phyloP scores from a whole-genome alignment of 2,797 vertebrate genomes.

The Leptatherina wallacei region DNA sequence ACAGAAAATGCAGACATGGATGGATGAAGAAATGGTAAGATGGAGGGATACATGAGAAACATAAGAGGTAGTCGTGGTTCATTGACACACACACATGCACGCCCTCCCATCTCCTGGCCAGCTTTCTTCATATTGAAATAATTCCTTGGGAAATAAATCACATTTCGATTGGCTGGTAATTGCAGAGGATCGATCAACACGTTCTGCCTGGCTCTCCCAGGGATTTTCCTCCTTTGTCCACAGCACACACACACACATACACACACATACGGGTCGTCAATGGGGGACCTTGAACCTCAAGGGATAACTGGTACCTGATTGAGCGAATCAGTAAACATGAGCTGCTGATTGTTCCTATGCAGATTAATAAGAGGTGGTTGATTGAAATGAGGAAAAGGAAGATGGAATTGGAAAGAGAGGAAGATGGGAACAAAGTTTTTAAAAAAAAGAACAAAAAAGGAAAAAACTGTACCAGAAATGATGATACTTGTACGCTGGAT shows the following conservation, averaged over 20 bases:
- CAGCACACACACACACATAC: constrained; percentile 20
- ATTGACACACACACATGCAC: constrained; percentile 81
- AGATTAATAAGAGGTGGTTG: constrained; percentile 66
- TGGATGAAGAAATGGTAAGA: constrained; percentile 26
- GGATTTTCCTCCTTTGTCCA: constrained; percentile 78
- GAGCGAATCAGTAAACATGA: constrained; percentile 82
- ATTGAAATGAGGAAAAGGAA: constrained; percentile 18
- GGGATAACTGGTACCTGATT: constrained; percentile 76
- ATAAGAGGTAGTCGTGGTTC: constrained; percentile 82
- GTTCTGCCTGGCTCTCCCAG: constrained; percentile 82
- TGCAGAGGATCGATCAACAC: constrained; percentile 94
- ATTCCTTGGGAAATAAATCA: constrained; percentile 99
- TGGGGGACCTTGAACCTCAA: constrained; percentile 62
- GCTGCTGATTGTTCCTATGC: constrained; percentile 77
- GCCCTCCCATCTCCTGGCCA: constrained; percentile 11
- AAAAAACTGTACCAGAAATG: not conserved
- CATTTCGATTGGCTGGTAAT: constrained; percentile 99
- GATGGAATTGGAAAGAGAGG: constrained; percentile 30
- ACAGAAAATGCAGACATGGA: constrained; percentile 40
- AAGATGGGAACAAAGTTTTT: not conserved
- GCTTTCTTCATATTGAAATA: constrained; percentile 95
- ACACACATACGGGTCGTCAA: constrained; percentile 23
- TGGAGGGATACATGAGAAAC: constrained; percentile 52
- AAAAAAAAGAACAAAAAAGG: constrained; percentile 4
- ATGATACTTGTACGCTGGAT: not conserved